Conservation (phyloP, 2,888 invertebrate species). For the Drymonia ruficornis region DNA sequence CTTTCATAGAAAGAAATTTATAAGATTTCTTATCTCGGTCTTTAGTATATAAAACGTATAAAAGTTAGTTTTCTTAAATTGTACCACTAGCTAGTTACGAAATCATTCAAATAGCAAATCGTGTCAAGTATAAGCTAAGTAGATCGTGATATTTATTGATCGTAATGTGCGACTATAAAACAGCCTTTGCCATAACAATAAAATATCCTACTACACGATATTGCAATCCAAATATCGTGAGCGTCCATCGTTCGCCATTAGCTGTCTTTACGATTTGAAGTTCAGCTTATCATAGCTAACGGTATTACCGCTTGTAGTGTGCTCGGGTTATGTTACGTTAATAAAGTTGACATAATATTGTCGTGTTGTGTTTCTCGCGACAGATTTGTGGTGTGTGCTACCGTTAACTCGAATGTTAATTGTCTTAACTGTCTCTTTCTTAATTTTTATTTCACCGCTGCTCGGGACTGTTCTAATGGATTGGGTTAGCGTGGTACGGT, state of each 20-base stretch:
- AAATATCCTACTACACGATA: conserved; percentile 1
- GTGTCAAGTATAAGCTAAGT: background rate
- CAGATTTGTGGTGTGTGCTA: conserved; percentile 46
- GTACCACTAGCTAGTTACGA: background rate
- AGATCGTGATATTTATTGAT: conserved; percentile 4
- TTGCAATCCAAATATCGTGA: conserved; percentile 7
- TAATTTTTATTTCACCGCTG: conserved; percentile 30
- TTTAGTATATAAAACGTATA: no score
- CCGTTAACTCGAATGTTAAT: conserved; percentile 55
- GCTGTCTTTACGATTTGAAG: background rate
- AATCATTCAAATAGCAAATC: background rate
- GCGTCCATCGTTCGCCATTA: background rate
- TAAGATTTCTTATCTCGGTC: no score
- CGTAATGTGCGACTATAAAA: conserved; percentile 1
- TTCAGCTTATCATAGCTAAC: background rate
- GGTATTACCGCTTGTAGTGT: conserved; percentile 12
- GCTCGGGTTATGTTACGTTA: conserved; percentile 21
- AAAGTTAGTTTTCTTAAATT: no score
- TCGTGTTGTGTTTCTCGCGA: conserved; percentile 47
- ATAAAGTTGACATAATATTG: conserved; percentile 57
- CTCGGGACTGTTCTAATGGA: conserved; percentile 3
- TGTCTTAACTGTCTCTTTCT: conserved; percentile 43
- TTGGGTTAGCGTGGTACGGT: background rate
- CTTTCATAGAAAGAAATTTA: no score
- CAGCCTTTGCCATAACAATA: conserved; percentile 1